phyloP scores from a whole-genome alignment of 2,888 invertebrate genomes.

The Microplitis deprimator region DNA sequence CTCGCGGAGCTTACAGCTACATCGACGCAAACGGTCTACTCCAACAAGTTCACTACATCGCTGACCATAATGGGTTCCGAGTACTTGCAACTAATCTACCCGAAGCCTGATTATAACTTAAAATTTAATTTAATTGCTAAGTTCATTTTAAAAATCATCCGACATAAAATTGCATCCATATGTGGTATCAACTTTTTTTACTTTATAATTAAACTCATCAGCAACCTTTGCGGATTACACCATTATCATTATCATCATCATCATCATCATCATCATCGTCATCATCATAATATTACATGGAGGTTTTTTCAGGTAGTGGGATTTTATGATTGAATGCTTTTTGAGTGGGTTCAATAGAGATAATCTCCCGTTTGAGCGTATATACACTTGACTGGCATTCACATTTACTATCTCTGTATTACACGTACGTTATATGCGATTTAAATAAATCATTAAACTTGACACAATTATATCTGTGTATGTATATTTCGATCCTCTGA shows the following conservation, averaged over 20 bases:
- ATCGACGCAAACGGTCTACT: constrained; percentile 79
- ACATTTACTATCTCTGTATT: constrained; percentile 26
- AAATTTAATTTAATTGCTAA: constrained; percentile 36
- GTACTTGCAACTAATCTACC: constrained; percentile 79
- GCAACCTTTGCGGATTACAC: neutral
- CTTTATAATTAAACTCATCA: constrained; percentile 4
- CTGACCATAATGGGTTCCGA: constrained; percentile 79
- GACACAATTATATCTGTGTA: constrained; percentile 5
- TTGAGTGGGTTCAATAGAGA: constrained; percentile 58
- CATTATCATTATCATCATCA: neutral
- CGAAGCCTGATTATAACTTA: constrained; percentile 59
- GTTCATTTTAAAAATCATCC: constrained; percentile 23
- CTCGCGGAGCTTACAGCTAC: constrained; percentile 79
- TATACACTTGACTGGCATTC: constrained; percentile 61
- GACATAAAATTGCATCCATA: neutral
- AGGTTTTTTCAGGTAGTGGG: constrained; percentile 26
- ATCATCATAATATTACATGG: constrained; percentile 1
- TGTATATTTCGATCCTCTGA: neutral
- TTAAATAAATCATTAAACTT: constrained; percentile 23
- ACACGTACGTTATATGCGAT: neutral
- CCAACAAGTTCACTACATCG: constrained; percentile 78
- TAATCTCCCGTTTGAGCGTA: constrained; percentile 2
- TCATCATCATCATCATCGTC: neutral
- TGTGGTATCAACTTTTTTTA: neutral
- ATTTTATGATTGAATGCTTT: constrained; percentile 55